Evolutionary conservation across 2,113 vertebrate genomes (phyloP), one percentile per base, ranked within the genome.

Genomic region (Rhea pennata): DNA sequence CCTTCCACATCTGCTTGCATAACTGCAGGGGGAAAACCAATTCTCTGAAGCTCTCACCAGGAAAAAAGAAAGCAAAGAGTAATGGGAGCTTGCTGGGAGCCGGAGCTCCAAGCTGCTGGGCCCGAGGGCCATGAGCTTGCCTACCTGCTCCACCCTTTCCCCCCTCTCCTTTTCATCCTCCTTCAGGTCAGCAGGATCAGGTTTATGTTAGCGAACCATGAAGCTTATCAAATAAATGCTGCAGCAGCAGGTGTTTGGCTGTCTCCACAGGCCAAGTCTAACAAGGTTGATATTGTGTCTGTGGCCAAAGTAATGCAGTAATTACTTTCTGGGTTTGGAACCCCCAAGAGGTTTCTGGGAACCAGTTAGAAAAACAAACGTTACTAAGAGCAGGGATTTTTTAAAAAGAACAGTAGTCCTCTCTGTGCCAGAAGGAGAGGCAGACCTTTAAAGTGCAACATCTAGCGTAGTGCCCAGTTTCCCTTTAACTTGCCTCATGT

Each of bases 171-270:
- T 98, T 98, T 97, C 95, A 97, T 98, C 96, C 81, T 97, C 65
- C 80, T 95, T 93, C 93, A 96, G 96, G 97, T 98, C 97, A 97
- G 94, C 80, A 65, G 96, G 96, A 97, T 97, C 96, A 93, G 95
- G 96, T 97, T 97, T 95, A 97, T 84, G 89, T 51, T 96, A 97
- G 94, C 50, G 51, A 95, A 96, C 95, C 94, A 96, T 96, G 96
- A 96, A 97, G 94, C 94, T 98, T 98, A 97, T 97, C 97, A 97
- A 97, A 97, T 91, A 97, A 96, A 97, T 97, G 96, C 95, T 91
- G 91, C 95, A 97, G 93, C 97, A 97, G 93, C 98, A 97, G 97
- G 97, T 98, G 97, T 98, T 96, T 96, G 93, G 94, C 95, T 92
- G 91, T 93, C 93, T 92, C 74, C 71, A 61, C 93, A 94, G 96